Evolutionary conservation across 2,888 invertebrate genomes (phyloP).

Genomic region (Melinopterus prodromus): DNA sequence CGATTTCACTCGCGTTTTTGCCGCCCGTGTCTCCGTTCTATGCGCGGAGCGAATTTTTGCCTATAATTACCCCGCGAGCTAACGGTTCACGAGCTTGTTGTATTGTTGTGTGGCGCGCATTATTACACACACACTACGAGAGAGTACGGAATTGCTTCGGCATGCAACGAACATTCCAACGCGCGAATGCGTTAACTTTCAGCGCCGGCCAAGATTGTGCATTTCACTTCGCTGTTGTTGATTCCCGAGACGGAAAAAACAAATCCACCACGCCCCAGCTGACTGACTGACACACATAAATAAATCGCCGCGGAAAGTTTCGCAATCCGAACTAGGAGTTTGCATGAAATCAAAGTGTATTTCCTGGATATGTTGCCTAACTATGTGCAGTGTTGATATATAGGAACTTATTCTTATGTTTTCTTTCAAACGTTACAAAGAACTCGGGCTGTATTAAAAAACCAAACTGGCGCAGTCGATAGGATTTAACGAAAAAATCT

Average conservation of each 20-base stretch:
- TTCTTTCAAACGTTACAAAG: too few species aligned
- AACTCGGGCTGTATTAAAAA: too few species aligned
- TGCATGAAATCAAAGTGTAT: not conserved
- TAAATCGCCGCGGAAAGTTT: not conserved
- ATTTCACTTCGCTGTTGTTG: not conserved
- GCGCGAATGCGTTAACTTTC: constrained; percentile 4
- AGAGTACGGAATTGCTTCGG: not conserved
- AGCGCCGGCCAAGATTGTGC: not conserved
- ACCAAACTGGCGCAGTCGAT: too few species aligned
- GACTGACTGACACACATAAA: not conserved
- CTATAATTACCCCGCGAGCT: not conserved
- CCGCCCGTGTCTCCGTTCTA: not conserved
- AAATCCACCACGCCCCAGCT: not conserved
- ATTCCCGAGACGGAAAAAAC: not conserved
- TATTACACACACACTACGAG: not conserved
- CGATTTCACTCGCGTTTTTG: not conserved
- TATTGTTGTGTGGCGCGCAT: not conserved
- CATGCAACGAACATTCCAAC: not conserved
- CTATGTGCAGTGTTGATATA: not conserved
- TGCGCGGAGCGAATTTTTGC: not conserved
- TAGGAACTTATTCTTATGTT: too few species aligned
- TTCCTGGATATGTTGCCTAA: not conserved
- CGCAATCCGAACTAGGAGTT: not conserved
- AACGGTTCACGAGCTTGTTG: not conserved
- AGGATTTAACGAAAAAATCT: too few species aligned